Conservation (phyloP, 2,888 invertebrate genomes). For the Oscheius sp. region DNA sequence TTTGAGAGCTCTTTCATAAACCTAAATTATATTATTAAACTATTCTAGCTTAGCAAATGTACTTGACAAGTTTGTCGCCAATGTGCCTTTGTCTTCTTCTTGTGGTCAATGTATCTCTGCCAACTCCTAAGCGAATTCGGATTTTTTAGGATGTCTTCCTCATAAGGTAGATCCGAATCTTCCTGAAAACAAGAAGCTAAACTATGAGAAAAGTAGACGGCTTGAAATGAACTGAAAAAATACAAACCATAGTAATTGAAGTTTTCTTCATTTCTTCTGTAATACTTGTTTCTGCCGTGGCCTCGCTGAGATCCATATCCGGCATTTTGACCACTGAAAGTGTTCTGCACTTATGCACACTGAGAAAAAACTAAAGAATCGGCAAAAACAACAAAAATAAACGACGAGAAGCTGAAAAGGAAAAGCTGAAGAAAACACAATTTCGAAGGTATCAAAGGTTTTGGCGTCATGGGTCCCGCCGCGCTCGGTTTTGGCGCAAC, state of each 20-base stretch:
- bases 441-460: too few relatives aligned
- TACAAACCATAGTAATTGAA: conserved; percentile 15
- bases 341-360: too few relatives aligned
- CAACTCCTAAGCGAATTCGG: conserved; percentile 98
- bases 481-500: too few relatives aligned
- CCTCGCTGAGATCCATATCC: conserved; percentile 10
- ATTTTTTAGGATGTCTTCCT: conserved; percentile 96
- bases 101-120: conserved; percentile 96
- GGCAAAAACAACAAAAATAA: background rate
- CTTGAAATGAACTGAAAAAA: background rate
- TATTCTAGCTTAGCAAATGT: background rate
- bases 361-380: background rate
- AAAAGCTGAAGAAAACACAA: background rate
- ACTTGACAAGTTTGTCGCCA: conserved; percentile 66
- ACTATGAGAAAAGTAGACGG: background rate
- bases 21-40: conserved; percentile 77
- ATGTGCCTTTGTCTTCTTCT: conserved; percentile 82
- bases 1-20: conserved; percentile 94
- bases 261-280: conserved; percentile 15
- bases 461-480: too few relatives aligned
- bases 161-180: conserved; percentile 95
- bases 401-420: background rate
- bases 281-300: background rate
- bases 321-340: conserved; percentile 19
- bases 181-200: conserved; percentile 73